Evolutionary conservation across 1,140 invertebrate genomes (phyloP), one percentile per base, ranked within the genome.

Genomic region (Onthophagus taurus): DNA sequence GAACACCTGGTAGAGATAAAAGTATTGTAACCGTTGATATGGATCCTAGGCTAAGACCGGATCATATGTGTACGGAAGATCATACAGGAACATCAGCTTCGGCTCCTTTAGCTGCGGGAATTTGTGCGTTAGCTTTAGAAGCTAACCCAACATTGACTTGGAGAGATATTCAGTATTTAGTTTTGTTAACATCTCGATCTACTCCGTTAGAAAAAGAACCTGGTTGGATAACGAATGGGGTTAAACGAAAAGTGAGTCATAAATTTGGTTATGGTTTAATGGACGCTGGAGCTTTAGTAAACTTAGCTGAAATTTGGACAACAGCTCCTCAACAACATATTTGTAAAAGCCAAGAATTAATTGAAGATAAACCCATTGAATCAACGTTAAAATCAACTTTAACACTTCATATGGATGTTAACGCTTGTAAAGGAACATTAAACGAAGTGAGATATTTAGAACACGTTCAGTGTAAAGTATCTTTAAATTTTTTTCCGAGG

Each of bases 181-280:
- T 97, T 2, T 89, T 98, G 2, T 74, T 93, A 52, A 93, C 94
- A 0, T 93, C 92, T 11, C 72, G 85, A 38, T 77, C 86, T 2
- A 75, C 71, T 45, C 88, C 82, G 3, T 63, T 92, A 8, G 81
- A 85, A 55, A 87, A 88, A 61, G 89, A 92, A 64, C 66, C 66
- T 26, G 91, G 92, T 4, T 97, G 93, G 93, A 81, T 83, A 14
- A 69, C 81, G 7, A 97, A 96, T 58, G 92, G 91, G 2, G 85
- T 93, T 3, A 88, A 91, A 55, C 74, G 90, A 42, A 91, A 91
- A 75, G 86, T 93, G 13, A 91, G 86, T 55, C 91, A 95, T 61
- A 91, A 94, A 65, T 97, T 97, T 64, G 95, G 96, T n/a, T 99
- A 97, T 63, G 96, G 96, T 11, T 66, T 99, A 13, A 96, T 99